Percentiles rank a stretch among this genome's conserved stretches.
Evolutionary conservation across 1,140 invertebrate species (phyloP).

Genomic region (Myzus persicae): DNA sequence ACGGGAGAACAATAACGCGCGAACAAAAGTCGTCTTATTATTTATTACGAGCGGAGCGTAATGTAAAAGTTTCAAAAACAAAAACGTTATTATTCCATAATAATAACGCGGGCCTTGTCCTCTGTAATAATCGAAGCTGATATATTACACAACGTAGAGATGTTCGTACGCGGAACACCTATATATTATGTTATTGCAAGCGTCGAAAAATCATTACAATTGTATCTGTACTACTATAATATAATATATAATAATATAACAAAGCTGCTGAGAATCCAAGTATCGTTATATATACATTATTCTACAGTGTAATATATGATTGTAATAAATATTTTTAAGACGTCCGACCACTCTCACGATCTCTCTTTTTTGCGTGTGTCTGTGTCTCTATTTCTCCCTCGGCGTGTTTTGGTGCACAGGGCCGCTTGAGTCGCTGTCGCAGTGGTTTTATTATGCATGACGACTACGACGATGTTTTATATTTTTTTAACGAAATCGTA

Average conservation of each 20-base stretch:
- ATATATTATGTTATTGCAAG: neutral
- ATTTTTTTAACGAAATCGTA: neutral
- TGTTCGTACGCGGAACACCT: neutral
- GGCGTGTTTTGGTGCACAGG: neutral
- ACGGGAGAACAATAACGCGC: neutral
- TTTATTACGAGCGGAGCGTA: neutral
- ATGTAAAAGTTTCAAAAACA: neutral
- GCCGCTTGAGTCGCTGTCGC: neutral
- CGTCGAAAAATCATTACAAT: neutral
- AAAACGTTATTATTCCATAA: neutral
- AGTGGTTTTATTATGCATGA: neutral
- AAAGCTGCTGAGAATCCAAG: neutral
- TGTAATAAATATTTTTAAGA: conserved; percentile 18
- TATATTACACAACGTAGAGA: neutral
- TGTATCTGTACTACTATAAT: neutral
- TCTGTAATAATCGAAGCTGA: neutral
- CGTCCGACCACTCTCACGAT: neutral
- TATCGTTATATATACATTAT: neutral
- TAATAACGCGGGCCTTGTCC: neutral
- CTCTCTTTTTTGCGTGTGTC: neutral
- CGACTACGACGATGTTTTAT: neutral
- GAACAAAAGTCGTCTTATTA: neutral
- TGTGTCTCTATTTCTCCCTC: neutral
- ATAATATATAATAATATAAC: neutral
- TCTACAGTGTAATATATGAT: neutral